A percentile compares a stretch with the other conserved stretches of the same genome.
These are phyloP conservation scores for Spondyliosoma cantharus DNA, from an alignment of 2,797 vertebrate species.

Conservation along the genomic window DNA sequence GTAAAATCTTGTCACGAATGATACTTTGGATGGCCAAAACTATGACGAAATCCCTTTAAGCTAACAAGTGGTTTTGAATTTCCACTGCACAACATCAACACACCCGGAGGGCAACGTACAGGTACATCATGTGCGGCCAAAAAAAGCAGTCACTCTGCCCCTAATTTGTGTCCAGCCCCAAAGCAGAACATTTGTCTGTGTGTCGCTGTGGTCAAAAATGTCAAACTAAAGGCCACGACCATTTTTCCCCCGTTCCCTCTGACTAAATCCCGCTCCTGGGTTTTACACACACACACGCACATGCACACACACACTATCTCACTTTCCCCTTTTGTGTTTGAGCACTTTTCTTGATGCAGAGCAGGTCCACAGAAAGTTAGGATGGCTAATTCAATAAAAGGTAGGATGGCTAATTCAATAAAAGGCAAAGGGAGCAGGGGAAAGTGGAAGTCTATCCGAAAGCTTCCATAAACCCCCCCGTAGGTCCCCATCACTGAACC, in stretches of 20 bases:
- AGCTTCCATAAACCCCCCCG: slow-evolving; percentile 38
- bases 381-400: slow-evolving; percentile 40
- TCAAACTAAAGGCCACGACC: slow-evolving; percentile 64
- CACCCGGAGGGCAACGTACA: slow-evolving; percentile 23
- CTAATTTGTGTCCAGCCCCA: slow-evolving; percentile 38
- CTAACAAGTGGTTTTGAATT: neutral
- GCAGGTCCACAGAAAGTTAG: slow-evolving; percentile 16
- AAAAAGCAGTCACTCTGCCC: slow-evolving; percentile 20
- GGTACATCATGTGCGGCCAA: slow-evolving; percentile 13
- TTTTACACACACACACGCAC: slow-evolving; percentile 27
- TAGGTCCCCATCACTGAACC: slow-evolving; percentile 13
- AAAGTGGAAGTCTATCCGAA: slow-evolving; percentile 7
- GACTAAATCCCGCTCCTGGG: slow-evolving; percentile 46
- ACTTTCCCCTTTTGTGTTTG: too few relatives aligned
- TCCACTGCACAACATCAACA: slow-evolving; percentile 11
- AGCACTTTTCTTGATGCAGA: slow-evolving; percentile 8
- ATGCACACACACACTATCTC: neutral
- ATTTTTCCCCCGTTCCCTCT: slow-evolving; percentile 29
- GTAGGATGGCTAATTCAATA: slow-evolving; percentile 44
- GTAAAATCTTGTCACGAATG: neutral
- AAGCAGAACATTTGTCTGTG: slow-evolving; percentile 31
- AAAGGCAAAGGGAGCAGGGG: neutral
- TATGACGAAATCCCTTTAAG: too few relatives aligned
- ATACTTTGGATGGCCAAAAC: neutral
- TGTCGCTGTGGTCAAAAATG: slow-evolving; percentile 53